A percentile compares a stretch with the other conserved stretches of the same genome.
Evolutionary conservation across 2,888 invertebrate genomes (phyloP).

Genomic region (Aphidius colemani): DNA sequence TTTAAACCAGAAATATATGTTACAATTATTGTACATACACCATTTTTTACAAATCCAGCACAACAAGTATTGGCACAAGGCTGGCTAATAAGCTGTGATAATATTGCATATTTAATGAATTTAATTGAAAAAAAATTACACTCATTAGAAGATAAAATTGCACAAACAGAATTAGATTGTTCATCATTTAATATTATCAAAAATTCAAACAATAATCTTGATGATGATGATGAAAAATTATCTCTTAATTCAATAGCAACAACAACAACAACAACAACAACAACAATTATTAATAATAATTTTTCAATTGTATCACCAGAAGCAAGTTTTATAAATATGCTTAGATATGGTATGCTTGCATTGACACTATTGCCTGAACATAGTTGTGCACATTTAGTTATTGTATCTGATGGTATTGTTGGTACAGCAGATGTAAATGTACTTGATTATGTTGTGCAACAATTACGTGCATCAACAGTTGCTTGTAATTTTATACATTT

Average conservation of each 20-base stretch:
- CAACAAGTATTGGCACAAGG: slow-evolving; percentile 77
- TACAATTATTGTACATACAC: slow-evolving; percentile 77
- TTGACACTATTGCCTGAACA: slow-evolving; percentile 76
- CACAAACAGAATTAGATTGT: slow-evolving; percentile 64
- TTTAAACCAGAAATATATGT: slow-evolving; percentile 74
- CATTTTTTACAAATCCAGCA: slow-evolving; percentile 72
- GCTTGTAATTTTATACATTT: slow-evolving; percentile 78
- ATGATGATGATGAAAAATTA: too few relatives aligned
- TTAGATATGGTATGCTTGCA: slow-evolving; percentile 76
- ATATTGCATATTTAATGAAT: slow-evolving; percentile 65
- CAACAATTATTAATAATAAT: slow-evolving; percentile 46
- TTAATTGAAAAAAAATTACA: slow-evolving; percentile 66
- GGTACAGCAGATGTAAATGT: slow-evolving; percentile 73
- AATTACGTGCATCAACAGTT: slow-evolving; percentile 74
- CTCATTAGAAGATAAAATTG: slow-evolving; percentile 67
- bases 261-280: too few relatives aligned
- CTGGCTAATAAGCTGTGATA: slow-evolving; percentile 66
- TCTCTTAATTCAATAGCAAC: too few relatives aligned
- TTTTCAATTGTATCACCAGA: slow-evolving; percentile 70
- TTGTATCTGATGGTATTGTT: slow-evolving; percentile 77
- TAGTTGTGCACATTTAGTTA: slow-evolving; percentile 74
- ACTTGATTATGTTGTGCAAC: slow-evolving; percentile 73
- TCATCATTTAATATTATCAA: slow-evolving; percentile 54
- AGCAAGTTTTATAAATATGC: slow-evolving; percentile 75
- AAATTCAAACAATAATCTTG: too few relatives aligned